Conservation (phyloP, 2,113 vertebrate species). For the Nyctereutes procyonoides region DNA sequence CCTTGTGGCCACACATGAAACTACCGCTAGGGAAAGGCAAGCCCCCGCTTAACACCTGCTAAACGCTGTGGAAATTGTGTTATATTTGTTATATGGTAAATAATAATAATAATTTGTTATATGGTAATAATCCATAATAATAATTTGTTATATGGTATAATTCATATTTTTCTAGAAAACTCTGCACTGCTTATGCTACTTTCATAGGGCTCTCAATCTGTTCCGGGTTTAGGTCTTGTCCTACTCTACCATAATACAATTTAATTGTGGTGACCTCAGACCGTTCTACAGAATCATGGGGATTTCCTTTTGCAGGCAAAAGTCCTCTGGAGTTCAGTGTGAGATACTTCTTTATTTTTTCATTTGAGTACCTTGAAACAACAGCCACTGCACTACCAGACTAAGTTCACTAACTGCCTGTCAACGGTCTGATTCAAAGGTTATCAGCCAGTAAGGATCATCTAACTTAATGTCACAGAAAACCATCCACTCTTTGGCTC, state of each 20-base stretch:
- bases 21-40: not conserved
- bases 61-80: not conserved
- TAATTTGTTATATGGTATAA: not conserved
- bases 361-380: not conserved
- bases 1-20: conserved; percentile 62
- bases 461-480: not conserved
- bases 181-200: not conserved
- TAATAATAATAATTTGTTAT: not conserved
- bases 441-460: not conserved
- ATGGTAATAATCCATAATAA: not conserved
- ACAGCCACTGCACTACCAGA: not conserved
- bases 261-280: not conserved
- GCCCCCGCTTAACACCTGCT: not conserved
- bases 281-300: not conserved
- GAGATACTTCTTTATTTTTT: not conserved
- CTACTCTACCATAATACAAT: not conserved
- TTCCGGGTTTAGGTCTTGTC: not conserved
- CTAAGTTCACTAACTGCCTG: not conserved
- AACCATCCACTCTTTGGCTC: not conserved
- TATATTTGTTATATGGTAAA: not conserved
- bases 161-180: not conserved
- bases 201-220: not conserved
- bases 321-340: not conserved
- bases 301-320: not conserved
- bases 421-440: not conserved